Evolutionary conservation across 2,797 vertebrate species (phyloP), one percentile per base, ranked within the genome.

Genomic region (Megaceryle alcyon): DNA sequence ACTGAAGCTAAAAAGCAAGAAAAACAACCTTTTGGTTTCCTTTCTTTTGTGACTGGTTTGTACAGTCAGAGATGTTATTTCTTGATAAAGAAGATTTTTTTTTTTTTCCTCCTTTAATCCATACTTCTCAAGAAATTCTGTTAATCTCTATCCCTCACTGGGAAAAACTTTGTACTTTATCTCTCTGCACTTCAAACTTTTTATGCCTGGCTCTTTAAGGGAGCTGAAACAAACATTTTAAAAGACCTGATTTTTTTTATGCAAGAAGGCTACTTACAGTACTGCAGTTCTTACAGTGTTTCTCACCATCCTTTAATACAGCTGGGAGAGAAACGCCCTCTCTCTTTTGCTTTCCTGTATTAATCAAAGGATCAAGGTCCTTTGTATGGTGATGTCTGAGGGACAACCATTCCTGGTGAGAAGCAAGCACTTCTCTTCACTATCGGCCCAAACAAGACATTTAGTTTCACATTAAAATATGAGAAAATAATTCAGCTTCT

Each of bases 171-270:
- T 77, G 41, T 56, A 75, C 54, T 84, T 88, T 69, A 56, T 80
- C 75, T 82, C n/a, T 70, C 46, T 2, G 3, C 3, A 1, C n/a
- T 64, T 80, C 3, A 1, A 90, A 37, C 43, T 0, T 0, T 63
- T 77, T 82, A 31, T 19, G 35, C n/a, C 48, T 48, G 60, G 29
- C n/a, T 70, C 31, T 73, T 91, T 68, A 83, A 83, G 17, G 68
- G n/a, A 82, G 29, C 31, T 85, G 54, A 79, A 84, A 64, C 49
- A 64, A 87, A 87, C 10, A 2, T 66, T 69, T 59, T 51, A 26
- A 73, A 85, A 76, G 29, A 63, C 26, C 19, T 73, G 43, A 90
- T 68, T 7, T 73, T 26, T 77, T 77, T 94, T 60, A 83, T 41
- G 72, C 48, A 60, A 86, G 56, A 85, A 86, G 48, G 60, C 35